Base-by-base conservation (phyloP, 2,888 invertebrate species). In the Zaprionus obscuricornis region DNA sequence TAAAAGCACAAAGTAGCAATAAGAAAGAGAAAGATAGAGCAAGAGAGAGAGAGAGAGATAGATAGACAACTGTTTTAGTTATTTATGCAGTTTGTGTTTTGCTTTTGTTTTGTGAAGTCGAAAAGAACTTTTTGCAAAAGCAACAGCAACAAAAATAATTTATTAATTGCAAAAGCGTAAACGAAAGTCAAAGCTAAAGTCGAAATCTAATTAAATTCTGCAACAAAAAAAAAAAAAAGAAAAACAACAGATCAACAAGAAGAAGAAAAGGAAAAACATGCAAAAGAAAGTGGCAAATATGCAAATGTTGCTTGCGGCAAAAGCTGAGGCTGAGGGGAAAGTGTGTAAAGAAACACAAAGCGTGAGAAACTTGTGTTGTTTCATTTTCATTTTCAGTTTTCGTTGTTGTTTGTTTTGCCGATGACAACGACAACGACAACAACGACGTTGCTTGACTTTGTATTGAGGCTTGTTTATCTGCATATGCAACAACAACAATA, bases 111-210 rank as follows among this genome's bases (percentile, higher is more conserved):
- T n/a, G n/a, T n/a, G n/a, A n/a, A n/a, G n/a, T 52, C 37, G 40
- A 31, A 17, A 40, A 36, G 33, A 52, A 40, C 51, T 54, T 59
- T 60, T 43, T 42, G 33, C 20, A 34, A 43, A 47, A 47, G 39
- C 20, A 26, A n/a, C n/a, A n/a, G n/a, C n/a, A n/a, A n/a, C n/a
- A 24, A 47, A 62, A 65, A 50, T 62, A 51, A 45, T 49, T 69
- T 69, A 73, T 73, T 76, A 69, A 75, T 69, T 64, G 64, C 54
- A 24, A 49, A 39, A 56, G 13, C 20, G 29, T 18, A 8, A 46
- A 40, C 36, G 59, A 13, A n/a, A n/a, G n/a, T n/a, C n/a, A n/a
- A n/a, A n/a, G n/a, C n/a, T 13, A 10, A 40, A 45, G 39, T 18
- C 24, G 17, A 34, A 64, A 66, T 55, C 58, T 31, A 58, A 51